Percentiles rank a stretch among this genome's conserved stretches.
Evolutionary conservation across 2,888 invertebrate species (phyloP).

Genomic region (Phania funesta): DNA sequence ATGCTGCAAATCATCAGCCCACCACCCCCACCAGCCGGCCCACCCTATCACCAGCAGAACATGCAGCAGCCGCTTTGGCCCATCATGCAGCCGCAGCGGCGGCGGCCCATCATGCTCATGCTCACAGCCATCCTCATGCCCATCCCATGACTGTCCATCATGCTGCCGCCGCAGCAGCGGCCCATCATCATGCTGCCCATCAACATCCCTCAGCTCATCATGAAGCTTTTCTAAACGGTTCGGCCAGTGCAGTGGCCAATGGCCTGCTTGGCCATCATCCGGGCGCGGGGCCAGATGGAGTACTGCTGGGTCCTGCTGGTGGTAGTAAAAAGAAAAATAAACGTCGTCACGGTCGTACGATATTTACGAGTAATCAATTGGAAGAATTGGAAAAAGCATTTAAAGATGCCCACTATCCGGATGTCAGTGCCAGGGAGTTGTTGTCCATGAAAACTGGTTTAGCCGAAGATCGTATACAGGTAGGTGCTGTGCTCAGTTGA

Average conservation of each 20-base stretch:
- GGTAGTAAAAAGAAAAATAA: conserved; percentile 93
- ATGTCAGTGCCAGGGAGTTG: conserved; percentile 98
- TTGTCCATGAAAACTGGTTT: conserved; percentile 94
- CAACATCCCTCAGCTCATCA: conserved; percentile 65
- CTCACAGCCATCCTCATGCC: conserved; percentile 73
- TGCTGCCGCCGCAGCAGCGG: conserved; percentile 66
- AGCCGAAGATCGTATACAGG: conserved; percentile 96
- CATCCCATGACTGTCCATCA: conserved; percentile 65
- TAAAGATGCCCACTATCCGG: conserved; percentile 99
- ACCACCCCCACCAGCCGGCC: conserved; percentile 59
- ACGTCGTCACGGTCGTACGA: conserved; percentile 96
- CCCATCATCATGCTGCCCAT: conserved; percentile 71
- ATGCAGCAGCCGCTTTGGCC: conserved; percentile 74
- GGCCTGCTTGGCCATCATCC: conserved; percentile 65
- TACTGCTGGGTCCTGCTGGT: conserved; percentile 71
- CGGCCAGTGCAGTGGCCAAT: conserved; percentile 67
- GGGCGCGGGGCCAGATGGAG: conserved; percentile 70
- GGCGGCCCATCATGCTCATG: conserved; percentile 73
- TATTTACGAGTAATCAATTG: conserved; percentile 99
- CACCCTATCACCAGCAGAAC: conserved; percentile 73
- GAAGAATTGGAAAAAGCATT: conserved; percentile 99
- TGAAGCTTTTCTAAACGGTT: conserved; percentile 67
- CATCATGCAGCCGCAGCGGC: conserved; percentile 75
- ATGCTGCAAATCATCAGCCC: conserved; percentile 48
- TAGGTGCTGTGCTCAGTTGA: conserved; percentile 81